phyloP scores from a whole-genome alignment of 2,888 invertebrate species.

The Labia minor region DNA sequence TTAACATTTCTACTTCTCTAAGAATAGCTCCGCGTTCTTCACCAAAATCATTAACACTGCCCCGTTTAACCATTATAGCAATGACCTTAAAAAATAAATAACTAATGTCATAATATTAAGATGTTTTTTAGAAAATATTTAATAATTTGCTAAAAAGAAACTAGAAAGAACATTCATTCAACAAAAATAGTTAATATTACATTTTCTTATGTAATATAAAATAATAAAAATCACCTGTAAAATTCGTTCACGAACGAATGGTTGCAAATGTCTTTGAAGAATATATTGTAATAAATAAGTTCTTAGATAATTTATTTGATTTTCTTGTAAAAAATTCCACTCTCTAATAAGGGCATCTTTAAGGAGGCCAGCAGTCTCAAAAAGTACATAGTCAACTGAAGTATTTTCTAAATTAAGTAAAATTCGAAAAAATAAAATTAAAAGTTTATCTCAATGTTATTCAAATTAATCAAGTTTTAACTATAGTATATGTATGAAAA shows the following conservation, averaged over 20 bases:
- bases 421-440: background rate
- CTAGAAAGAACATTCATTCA: background rate
- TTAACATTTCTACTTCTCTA: constrained; percentile 63
- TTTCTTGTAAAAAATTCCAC: constrained; percentile 61
- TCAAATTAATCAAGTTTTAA: background rate
- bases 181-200: background rate
- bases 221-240: constrained; percentile 43
- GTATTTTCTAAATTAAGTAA: constrained; percentile 45
- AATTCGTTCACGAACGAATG: constrained; percentile 65
- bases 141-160: background rate
- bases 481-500: too few relatives aligned
- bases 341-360: constrained; percentile 74
- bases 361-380: constrained; percentile 74
- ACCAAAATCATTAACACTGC: constrained; percentile 63
- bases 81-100: constrained; percentile 57
- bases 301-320: constrained; percentile 57
- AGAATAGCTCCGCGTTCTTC: constrained; percentile 55
- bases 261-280: constrained; percentile 52
- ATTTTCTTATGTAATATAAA: background rate
- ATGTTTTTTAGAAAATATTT: background rate
- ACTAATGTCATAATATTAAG: too few relatives aligned
- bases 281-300: constrained; percentile 72
- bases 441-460: too few relatives aligned
- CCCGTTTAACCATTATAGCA: constrained; percentile 78
- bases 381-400: constrained; percentile 66